Evolutionary conservation across 1,140 invertebrate genomes (phyloP), one percentile per base, ranked within the genome.

Genomic region (Planococcus citri): DNA sequence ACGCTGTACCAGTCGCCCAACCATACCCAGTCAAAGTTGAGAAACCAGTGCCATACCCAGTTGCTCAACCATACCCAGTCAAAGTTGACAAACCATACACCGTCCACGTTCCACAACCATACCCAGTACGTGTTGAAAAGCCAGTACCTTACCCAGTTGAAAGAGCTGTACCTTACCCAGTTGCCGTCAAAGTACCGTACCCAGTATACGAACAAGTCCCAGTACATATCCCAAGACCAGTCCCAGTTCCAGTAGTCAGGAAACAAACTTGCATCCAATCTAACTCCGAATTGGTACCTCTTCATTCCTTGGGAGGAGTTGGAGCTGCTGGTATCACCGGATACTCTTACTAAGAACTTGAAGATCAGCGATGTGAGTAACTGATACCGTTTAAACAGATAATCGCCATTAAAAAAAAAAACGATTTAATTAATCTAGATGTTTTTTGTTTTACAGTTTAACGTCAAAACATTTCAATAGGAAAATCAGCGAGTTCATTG

Each of bases 51-150:
- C 68, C 68, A 58, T 29, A 71, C 10, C 72, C 72, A 4, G 70
- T 72, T 1, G 70, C 72, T n/a, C 69, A 71, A 9, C 72, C 72
- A 6, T 70, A 71, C 4, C 72, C 70, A 29, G 70, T 69, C 25
- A 51, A 67, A 20, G 70, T 72, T 22, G 70, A 71, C 29, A 68
- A 57, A 0, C 72, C 72, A 9, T 69, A 71, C 60, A 27, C 70
- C 9, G 72, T 72, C 17, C 68, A 29, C 0, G 70, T 72, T 1
- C 27, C 72, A 25, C 64, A 68, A 12, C 72, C 72, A 1, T 69
- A 71, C 27, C 72, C 67, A 33, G 70, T 71, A 0, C 41, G 64
- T 8, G 71, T 72, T 0, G 69, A 70, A 1, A 72, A 68, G 21
- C 71, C 71, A 37, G 41, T 70, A 4, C 71, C 71, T 6, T 71